A percentile compares a stretch with the other conserved stretches of the same genome.
Evolutionary conservation across 2,888 invertebrate species (phyloP).

Genomic region (Formica aserva): DNA sequence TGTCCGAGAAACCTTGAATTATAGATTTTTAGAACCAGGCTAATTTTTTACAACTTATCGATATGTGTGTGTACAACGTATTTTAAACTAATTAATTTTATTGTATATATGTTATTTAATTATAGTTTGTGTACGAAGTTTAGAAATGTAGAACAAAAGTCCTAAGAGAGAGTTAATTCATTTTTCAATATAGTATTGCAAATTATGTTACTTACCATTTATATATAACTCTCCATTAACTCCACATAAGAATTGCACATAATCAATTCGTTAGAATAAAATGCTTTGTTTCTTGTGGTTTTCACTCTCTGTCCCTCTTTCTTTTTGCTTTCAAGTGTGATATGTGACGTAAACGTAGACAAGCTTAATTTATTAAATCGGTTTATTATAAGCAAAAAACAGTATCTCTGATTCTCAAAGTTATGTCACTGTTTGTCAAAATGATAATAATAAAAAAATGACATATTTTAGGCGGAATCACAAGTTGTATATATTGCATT

Average conservation of each 20-base stretch:
- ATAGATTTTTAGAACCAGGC: background rate
- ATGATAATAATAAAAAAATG: conserved; percentile 66
- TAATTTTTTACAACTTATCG: conserved; percentile 1
- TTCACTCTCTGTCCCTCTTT: background rate
- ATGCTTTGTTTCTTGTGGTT: background rate
- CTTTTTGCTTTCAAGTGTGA: conserved; percentile 59
- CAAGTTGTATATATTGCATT: conserved; percentile 66
- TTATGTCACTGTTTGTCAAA: conserved; percentile 65
- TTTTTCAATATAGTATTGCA: background rate
- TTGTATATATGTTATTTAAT: background rate
- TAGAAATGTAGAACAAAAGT: conserved; percentile 5
- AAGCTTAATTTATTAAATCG: conserved; percentile 70
- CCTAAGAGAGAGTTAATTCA: conserved; percentile 7
- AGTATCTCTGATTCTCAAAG: conserved; percentile 60
- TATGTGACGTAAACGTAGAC: conserved; percentile 63
- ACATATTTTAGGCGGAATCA: conserved; percentile 64
- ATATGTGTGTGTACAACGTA: background rate
- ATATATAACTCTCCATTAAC: background rate
- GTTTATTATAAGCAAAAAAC: conserved; percentile 70
- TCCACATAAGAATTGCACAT: conserved; percentile 10
- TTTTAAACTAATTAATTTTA: conserved; percentile 28
- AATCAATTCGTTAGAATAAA: conserved; percentile 15
- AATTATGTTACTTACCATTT: conserved; percentile 39
- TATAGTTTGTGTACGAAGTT: background rate
- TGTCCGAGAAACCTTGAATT: conserved; percentile 16